Base-by-base conservation (phyloP, 1,140 invertebrate genomes). In the Mya arenaria region DNA sequence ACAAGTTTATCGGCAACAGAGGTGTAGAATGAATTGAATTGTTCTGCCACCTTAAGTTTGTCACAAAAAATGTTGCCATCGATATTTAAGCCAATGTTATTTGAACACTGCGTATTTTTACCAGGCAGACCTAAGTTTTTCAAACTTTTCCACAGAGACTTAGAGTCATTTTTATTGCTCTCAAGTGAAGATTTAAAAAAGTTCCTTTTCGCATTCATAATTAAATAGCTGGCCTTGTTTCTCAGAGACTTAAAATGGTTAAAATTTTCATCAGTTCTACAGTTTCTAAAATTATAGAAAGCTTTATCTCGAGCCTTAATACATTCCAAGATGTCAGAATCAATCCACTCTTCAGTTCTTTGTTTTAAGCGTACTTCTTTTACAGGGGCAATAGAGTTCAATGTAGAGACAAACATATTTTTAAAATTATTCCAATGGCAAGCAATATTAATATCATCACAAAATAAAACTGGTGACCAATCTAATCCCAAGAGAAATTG, bases 1-100 rank as follows among this genome's bases (percentile, higher is more conserved):
- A 66, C 62, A 66, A 77, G 60, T 55, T 65, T 55, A 52, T n/a
- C 32, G n/a, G 72, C 72, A 62, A 74, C 72, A 39, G 58, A 36
- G 8, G 74, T 55, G 34, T 75, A 63, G 39, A 62, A 75, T 32
- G n/a, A 44, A 37, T 75, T 62, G 19, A 75, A 75, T 41, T 55
- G 60, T 44, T 75, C 72, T 62, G 72, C 56, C 34, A 62, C n/a
- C 30, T 37, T 39, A 65, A 17, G 25, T 13, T 68, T 68, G 30
- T 68, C 63, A 78, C 66, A 68, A 68, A 60, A 78, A 56, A 78
- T 56, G 3, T 58, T 66, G 15, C 23, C 60, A 63, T 75, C 32
- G 13, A 78, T 55, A 37, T 78, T 66, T 10, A 78, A 39, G 36
- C 75, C 5, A 25, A 58, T 78, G 28, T 78, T 68, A n/a, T n/a